Evolutionary conservation across 2,888 invertebrate genomes (phyloP), one percentile per base, ranked within the genome.

Genomic region (Caenorhabditis sinica): DNA sequence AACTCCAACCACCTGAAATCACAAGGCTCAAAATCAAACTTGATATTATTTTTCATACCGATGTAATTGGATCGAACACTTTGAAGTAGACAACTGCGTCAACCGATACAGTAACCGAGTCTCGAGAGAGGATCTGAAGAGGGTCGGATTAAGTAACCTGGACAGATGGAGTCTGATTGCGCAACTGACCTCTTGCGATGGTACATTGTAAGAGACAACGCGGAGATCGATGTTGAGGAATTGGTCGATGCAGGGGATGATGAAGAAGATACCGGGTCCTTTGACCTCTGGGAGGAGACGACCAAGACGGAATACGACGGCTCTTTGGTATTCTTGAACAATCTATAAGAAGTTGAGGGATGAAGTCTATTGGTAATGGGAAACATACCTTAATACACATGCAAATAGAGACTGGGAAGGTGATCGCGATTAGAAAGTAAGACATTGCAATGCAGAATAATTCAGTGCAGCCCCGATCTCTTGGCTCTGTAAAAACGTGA

Each of bases 121-220:
- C 86, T 49, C 80, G 23, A 5, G 86, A 80, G 11, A 86, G 69
- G 20, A 85, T 82, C 84, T 84, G 66, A 43, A 84, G 56, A 69
- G 45, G 23, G 36, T 17, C 15, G 30, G 33, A 56, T 56, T 49
- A 76, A 23, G 33, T 23, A 28, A 25, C 43, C 58, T 45, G 45
- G 25, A 65, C 36, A 51, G 45, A 72, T 40, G 73, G 45, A 8
- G 17, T 17, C 4, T 17, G 49, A 45, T 77, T 77, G 63, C 77
- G 71, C 60, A 69, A 69, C 61, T 43, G 30, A 97, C 97, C 95
- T 98, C 98, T 94, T 98, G 98, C 0, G 98, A 97, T 65, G 98
- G 97, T 66, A 98, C 96, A 92, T 98, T 97, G 93, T 97, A 98
- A 0, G 97, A 97, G 0, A 97, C 95, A 5, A 97, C 97, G 69